Base-by-base conservation (phyloP, 1,140 invertebrate species). In the Ostrea edulis region DNA sequence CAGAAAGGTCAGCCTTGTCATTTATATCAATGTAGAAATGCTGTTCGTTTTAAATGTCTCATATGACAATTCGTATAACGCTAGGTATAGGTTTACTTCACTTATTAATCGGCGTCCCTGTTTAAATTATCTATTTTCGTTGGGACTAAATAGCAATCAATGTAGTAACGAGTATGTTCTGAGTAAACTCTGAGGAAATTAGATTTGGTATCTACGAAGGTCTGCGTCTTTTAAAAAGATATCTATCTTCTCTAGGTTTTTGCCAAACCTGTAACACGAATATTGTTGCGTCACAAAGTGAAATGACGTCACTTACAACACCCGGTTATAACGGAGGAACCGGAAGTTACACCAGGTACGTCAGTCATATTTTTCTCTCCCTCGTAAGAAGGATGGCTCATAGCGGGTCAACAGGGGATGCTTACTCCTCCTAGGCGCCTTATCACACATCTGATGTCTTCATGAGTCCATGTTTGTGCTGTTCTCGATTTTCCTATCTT, bases 311-410 rank as follows among this genome's bases (percentile, higher is more conserved):
- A 14, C 35, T 86, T 11, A 86, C 87, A 5, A 86, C 87, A 22
- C 87, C 87, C 2, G 87, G 84, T 8, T 88, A 88, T 82, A 88
- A 86, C 29, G 84, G n/a, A 14, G 87, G 87, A 25, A 22, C 84
- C 0, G 87, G 87, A 17, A 86, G 71, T 17, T 88, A 88, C 65
- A 55, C n/a, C 4, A 77, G 25, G 87, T 88, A 86, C 25, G 20
- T 44, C 62, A 9, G n/a, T n/a, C 62, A 52, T 77, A 5, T 44
- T 44, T 44, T 5, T 44, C 35, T 44, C n/a, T n/a, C n/a, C n/a
- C n/a, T n/a, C n/a, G n/a, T n/a, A n/a, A n/a, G n/a, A n/a, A n/a
- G n/a, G n/a, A n/a, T n/a, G n/a, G n/a, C n/a, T n/a, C n/a, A n/a
- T n/a, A n/a, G n/a, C n/a, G n/a, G n/a, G n/a, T n/a, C n/a, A n/a